These are phyloP conservation scores for Xenus cinereus DNA, from an alignment of 2,113 vertebrate genomes.

Conservation along the genomic window DNA sequence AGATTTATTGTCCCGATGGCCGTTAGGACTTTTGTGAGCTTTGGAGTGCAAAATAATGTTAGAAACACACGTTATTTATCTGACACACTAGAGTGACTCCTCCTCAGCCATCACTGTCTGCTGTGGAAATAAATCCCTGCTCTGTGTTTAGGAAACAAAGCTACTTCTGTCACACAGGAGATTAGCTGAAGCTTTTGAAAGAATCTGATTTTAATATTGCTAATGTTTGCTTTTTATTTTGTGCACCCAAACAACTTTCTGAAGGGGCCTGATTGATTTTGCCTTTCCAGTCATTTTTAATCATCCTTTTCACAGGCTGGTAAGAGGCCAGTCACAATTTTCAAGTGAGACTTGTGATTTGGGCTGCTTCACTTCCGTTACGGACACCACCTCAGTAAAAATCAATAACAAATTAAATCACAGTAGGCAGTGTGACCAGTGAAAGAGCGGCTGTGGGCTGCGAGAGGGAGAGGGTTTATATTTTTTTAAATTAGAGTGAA, in stretches of 20 bases:
- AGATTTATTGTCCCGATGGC: background rate
- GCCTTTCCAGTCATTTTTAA: background rate
- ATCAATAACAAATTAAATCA: constrained; percentile 50
- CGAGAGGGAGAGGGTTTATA: background rate
- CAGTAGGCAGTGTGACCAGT: background rate
- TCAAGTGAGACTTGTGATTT: background rate
- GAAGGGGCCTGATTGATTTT: background rate
- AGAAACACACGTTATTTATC: constrained; percentile 20
- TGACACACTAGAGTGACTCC: background rate
- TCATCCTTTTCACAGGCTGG: background rate
- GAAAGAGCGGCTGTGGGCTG: background rate
- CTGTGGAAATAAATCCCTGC: constrained; percentile 20
- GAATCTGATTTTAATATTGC: constrained; percentile 3
- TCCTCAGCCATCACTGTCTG: constrained; percentile 18
- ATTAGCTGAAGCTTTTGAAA: constrained; percentile 1
- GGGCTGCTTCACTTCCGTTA: background rate
- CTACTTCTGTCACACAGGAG: background rate
- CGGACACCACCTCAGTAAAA: background rate
- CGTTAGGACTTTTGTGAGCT: background rate
- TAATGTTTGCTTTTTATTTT: constrained; percentile 8
- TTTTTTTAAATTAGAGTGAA: constrained; percentile 11
- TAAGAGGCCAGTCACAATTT: background rate
- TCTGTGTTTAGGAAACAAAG: constrained; percentile 4
- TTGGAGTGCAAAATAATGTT: background rate
- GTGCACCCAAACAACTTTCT: background rate